Percentiles rank a stretch among this genome's conserved stretches.
phyloP scores from a whole-genome alignment of 1,140 invertebrate genomes.

The Bombus confusus region DNA sequence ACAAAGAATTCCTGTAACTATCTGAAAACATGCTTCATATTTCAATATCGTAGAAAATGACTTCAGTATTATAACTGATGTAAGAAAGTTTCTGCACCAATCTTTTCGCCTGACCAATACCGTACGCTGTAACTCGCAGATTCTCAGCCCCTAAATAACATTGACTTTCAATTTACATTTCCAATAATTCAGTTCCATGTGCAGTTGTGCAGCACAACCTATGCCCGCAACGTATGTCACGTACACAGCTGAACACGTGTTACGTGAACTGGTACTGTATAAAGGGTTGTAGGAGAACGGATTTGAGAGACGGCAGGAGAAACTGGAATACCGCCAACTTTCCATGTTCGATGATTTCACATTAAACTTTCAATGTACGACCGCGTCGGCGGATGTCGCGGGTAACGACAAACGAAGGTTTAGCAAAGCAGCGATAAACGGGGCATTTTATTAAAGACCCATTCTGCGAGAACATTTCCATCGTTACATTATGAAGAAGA shows the following conservation, averaged over 20 bases:
- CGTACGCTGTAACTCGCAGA: background rate
- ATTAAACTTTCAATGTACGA: slow-evolving; percentile 73
- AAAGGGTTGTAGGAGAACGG: slow-evolving; percentile 44
- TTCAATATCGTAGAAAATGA: too few species aligned
- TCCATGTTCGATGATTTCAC: slow-evolving; percentile 74
- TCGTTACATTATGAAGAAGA: slow-evolving; percentile 19
- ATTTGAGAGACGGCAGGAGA: slow-evolving; percentile 23
- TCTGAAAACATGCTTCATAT: too few species aligned
- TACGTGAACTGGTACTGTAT: slow-evolving; percentile 44
- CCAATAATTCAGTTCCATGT: slow-evolving; percentile 37
- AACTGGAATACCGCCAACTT: slow-evolving; percentile 70
- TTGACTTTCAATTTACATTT: slow-evolving; percentile 61
- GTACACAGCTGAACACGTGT: slow-evolving; percentile 51
- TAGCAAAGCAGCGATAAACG: slow-evolving; percentile 19
- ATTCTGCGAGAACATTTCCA: background rate
- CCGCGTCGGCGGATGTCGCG: slow-evolving; percentile 26
- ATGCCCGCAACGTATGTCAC: slow-evolving; percentile 46
- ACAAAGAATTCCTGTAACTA: too few species aligned
- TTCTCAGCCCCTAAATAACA: background rate
- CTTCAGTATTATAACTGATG: background rate
- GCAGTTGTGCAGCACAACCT: slow-evolving; percentile 54
- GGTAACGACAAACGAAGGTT: slow-evolving; percentile 23
- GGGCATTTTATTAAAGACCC: slow-evolving; percentile 26
- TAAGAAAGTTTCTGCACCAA: background rate
- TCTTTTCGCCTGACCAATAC: background rate